phyloP scores from a whole-genome alignment of 2,888 invertebrate genomes.

The Suillia variegata region DNA sequence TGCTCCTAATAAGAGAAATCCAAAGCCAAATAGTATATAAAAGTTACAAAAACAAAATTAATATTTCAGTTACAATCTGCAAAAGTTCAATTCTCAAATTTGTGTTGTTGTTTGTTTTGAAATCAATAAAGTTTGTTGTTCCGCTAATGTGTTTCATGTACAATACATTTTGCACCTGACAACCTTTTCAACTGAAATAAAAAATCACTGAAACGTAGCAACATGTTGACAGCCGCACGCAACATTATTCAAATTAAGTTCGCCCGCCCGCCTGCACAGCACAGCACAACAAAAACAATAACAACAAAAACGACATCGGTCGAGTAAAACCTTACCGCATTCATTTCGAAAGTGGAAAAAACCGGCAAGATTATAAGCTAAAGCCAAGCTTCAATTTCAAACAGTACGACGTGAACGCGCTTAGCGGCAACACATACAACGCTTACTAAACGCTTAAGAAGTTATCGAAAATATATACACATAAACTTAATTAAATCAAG shows the following conservation, averaged over 20 bases:
- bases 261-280: no score
- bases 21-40: background rate
- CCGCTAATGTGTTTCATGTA: background rate
- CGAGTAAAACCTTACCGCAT: no score
- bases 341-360: background rate
- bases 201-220: slow-evolving; percentile 4
- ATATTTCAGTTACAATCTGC: background rate
- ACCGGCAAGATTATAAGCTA: slow-evolving; percentile 16
- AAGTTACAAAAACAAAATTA: background rate
- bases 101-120: background rate
- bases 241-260: background rate
- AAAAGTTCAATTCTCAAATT: no score
- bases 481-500: no score
- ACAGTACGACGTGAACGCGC: slow-evolving; percentile 11
- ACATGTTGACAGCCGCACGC: slow-evolving; percentile 9
- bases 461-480: background rate
- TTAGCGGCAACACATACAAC: background rate
- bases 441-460: background rate
- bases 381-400: slow-evolving; percentile 13
- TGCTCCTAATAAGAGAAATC: background rate
- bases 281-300: no score
- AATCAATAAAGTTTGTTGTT: background rate
- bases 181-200: background rate
- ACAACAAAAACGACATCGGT: background rate
- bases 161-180: background rate